Base-by-base conservation (phyloP, 2,113 vertebrate genomes). In the Scortum barcoo region DNA sequence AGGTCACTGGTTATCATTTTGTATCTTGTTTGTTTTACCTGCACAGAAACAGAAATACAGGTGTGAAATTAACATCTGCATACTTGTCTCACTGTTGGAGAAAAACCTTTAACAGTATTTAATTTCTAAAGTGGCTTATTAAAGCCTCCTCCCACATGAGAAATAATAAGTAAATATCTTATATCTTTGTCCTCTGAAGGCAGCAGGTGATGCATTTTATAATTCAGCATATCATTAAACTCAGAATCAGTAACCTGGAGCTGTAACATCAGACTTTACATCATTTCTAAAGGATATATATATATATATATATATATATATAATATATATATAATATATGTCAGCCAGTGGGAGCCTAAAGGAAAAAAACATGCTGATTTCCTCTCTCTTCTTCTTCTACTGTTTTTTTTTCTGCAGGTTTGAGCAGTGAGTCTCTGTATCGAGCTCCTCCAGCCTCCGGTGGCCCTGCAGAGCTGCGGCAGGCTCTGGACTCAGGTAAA, bases 401-500 rank as follows among this genome's bases (percentile, higher is more conserved):
- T 3, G 11, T 1, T 46, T 17, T 33, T 42, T 51, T 4, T 16
- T 7, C 12, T 79, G 66, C 78, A 90, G 89, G 78, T 79, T 20
- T 84, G 17, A 80, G 46, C 58, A 42, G 12, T 0, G 86, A 88
- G 68, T 67, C 66, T 71, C 71, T 86, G 71, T 86, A 90, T 54
- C 36, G 28, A 63, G 33, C 19, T 3, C 56, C 80, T 56, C 30
- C 80, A 22, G 38, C 78, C 40, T 80, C 74, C 26, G 19, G 74
- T 28, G 83, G 78, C 56, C 84, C 86, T 0, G 51, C 26, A 2
- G 81, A 84, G 62, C 84, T 88, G 62, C 26, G 38, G 0, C 86
- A 88, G 80, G 26, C 78, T 44, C 62, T 90, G 36, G 78, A 86
- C 38, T 81, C 81, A 80, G 89, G 89, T 90, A 85, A 4, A 2